Evolutionary conservation across 2,113 vertebrate genomes (phyloP), one percentile per base, ranked within the genome.

Genomic region (Galemys pyrenaicus): DNA sequence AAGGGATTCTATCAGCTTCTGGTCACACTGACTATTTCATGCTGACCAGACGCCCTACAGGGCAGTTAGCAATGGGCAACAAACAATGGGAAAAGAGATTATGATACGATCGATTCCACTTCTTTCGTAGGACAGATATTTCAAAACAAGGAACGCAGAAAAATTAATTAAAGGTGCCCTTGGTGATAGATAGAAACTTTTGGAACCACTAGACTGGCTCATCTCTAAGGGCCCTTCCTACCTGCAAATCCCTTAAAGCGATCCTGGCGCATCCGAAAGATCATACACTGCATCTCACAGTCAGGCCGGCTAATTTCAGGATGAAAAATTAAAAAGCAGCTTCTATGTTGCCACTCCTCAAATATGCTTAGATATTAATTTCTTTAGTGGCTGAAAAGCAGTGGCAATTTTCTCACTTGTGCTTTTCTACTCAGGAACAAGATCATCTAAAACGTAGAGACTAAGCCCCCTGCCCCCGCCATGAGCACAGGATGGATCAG

Each of bases 321-420:
- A 70, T 90, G 79, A 93, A 93, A 87, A 46, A 89, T 87, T 82
- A 89, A 94, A 97, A 94, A 84, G 30, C 44, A 94, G 70, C 5
- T 58, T 92, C 80, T 79, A 24, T 93, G 79, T 81, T 91, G 30
- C n/a, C 87, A 2, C 2, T 85, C 15, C 56, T 85, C 56, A 90
- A 85, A 90, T 80, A 92, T 68, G 32, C 41, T 79, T 79, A 95
- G 16, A 49, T 77, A 89, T 65, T 92, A 71, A 58, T n/a, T 58
- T 68, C 87, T 77, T 91, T 75, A 87, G 26, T 80, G 19, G 44
- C 51, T 91, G 9, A 81, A 80, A 65, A 88, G 44, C 15, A 77
- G 26, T 87, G 44, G 28, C 39, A 87, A 70, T 93, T 93, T 96
- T 87, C 78, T 86, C 58, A 35, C 41, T 46, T 17, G 39, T 19